Base-by-base conservation (phyloP, 2,888 invertebrate genomes). In the Polymixis flavicincta region DNA sequence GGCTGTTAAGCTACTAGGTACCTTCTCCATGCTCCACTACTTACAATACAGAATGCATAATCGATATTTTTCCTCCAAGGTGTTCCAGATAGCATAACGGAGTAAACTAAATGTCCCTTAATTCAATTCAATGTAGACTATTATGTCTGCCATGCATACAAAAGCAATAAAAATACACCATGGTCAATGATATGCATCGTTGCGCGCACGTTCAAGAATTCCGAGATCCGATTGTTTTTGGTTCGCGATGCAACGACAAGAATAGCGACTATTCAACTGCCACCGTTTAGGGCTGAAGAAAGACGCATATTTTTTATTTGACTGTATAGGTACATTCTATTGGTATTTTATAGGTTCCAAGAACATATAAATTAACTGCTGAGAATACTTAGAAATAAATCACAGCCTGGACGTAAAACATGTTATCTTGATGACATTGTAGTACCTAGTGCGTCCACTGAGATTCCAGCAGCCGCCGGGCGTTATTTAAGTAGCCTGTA, bases 201-300 rank as follows among this genome's bases (percentile, higher is more conserved):
- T 85, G 89, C 87, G 74, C 87, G 87, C 90, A 91, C 92, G 90
- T 90, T 87, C 80, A 79, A 85, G 87, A 88, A 87, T 85, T 87
- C 86, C 85, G 74, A 81, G 82, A 85, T 86, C 79, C 80, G 85
- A 91, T 91, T 89, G 87, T 89, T 90, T 89, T 88, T 85, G 84
- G 74, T 82, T 85, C 80, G 83, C 89, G 87, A 88, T 83, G 85
- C 79, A 74, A 73, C 85, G 76, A 78, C 83, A 78, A 76, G 71
- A 85, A 77, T 82, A 71, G 52, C 68, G 70, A 64, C 83, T 70
- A 82, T 82, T 85, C 77, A 82, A 69, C 64, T 82, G 77, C 70
- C 69, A 68, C 71, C 52, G 64, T 71, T 82, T 76, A 82, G 85
- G 85, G 82, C 17, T 68, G 32, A 70, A 73, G 48, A 72, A 61